Evolutionary conservation across 2,888 invertebrate genomes (phyloP), one percentile per base, ranked within the genome.

Genomic region (Willowsia nigromaculata): DNA sequence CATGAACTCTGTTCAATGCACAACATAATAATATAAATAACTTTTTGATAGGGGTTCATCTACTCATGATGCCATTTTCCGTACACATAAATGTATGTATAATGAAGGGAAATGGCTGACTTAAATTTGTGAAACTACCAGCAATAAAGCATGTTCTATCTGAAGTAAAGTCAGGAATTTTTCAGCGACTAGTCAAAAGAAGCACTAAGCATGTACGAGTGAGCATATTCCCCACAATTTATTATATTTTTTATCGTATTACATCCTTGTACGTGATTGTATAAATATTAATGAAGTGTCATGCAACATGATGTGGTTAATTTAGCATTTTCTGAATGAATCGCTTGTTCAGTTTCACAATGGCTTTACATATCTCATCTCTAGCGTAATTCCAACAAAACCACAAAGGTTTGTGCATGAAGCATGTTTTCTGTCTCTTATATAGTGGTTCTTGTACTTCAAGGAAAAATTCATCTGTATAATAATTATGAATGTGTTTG

Each of bases 1-100:
- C 85, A 85, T 74, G 43, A 85, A 68, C n/a, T 76, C 62, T 85
- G 85, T 85, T 59, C 76, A 76, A 85, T 33, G 59, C 76, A 43
- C 56, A 76, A 71, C 59, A 76, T 76, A 62, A 76, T 76, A 62
- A 85, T 62, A 76, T 76, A 37, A 85, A 85, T 85, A 76, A 76
- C 43, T 74, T 30, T 85, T 30, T 74, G 76, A 85, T 85, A 59
- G 74, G 65, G 30, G 65, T n/a, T 33, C 3, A n/a, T 3, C 0
- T n/a, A n/a, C n/a, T 30, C 5, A 50, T n/a, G 18, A 50, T n/a
- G 50, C 43, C 1, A 9, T 1, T 43, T 6, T 13, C 9, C 11
- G 5, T 43, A 43, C 3, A 43, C 13, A 9, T 43, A 43, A 9
- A 43, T 13, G 43, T 9, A 43, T 43, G 43, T 9, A 1, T 40